A percentile compares a stretch with the other conserved stretches of the same genome.
Evolutionary conservation across 2,888 invertebrate genomes (phyloP).

Genomic region (Rhamphomyia laevipes): DNA sequence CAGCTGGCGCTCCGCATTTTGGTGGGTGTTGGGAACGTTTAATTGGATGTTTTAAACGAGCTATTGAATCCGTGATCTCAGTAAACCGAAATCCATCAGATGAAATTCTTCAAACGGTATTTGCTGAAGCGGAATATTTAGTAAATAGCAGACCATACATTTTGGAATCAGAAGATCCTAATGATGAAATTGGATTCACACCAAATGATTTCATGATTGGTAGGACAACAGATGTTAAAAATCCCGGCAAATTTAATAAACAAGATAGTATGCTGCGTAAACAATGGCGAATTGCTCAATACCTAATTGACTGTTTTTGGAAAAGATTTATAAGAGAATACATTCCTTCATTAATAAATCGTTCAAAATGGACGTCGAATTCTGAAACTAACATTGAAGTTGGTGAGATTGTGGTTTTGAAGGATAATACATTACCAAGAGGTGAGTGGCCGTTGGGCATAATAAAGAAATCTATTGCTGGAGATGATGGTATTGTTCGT

Average conservation of each 20-base stretch:
- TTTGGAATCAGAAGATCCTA: conserved; percentile 6
- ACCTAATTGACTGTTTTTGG: conserved; percentile 11
- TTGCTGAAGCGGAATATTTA: too few species aligned
- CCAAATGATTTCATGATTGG: conserved; percentile 7
- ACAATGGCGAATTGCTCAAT: conserved; percentile 9
- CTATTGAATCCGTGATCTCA: conserved; percentile 11
- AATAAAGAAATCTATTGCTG: conserved; percentile 7
- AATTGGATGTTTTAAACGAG: conserved; percentile 15
- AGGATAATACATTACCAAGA: neutral
- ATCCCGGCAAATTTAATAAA: conserved; percentile 4
- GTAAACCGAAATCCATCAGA: conserved; percentile 14
- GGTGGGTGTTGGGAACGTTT: conserved; percentile 16
- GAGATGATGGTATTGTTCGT: conserved; percentile 7
- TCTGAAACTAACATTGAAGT: conserved; percentile 3
- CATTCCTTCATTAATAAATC: conserved; percentile 5
- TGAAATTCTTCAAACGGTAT: conserved; percentile 11
- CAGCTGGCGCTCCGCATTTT: conserved; percentile 14
- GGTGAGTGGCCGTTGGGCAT: conserved; percentile 9
- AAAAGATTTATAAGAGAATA: conserved; percentile 8
- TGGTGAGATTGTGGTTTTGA: conserved; percentile 5
- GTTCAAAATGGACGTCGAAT: conserved; percentile 7
- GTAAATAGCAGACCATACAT: conserved; percentile 10
- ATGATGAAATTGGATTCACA: conserved; percentile 4
- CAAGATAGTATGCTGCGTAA: neutral
- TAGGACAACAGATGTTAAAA: neutral